Conservation (phyloP, 2,113 vertebrate genomes). For the Limnothrissa miodon region DNA sequence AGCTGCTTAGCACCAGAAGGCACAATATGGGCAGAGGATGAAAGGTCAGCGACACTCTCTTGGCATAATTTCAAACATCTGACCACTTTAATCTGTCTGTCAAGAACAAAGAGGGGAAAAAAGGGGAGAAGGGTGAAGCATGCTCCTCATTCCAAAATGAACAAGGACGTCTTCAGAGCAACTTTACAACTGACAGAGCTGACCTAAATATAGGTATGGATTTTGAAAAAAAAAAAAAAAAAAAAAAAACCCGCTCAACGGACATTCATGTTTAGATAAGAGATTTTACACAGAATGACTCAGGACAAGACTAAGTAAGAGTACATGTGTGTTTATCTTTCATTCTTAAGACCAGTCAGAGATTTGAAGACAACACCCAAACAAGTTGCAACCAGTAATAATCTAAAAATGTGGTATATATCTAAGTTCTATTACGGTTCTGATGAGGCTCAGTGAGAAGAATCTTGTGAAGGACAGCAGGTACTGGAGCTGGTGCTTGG, state of each 20-base stretch:
- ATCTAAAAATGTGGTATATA: not conserved
- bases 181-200: no score
- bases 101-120: not conserved
- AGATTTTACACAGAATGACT: no score
- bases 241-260: no score
- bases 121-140: not conserved
- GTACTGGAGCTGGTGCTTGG: not conserved
- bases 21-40: constrained; percentile 1
- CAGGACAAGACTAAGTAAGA: no score
- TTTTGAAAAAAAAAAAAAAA: no score
- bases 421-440: not conserved
- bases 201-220: no score
- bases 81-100: not conserved
- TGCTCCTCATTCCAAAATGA: no score
- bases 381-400: not conserved
- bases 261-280: no score
- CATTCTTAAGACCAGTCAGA: no score
- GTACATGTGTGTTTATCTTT: no score
- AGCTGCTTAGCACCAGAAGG: constrained; percentile 9
- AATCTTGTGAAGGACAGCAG: not conserved
- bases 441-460: not conserved
- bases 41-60: not conserved
- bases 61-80: not conserved
- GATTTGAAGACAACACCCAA: not conserved
- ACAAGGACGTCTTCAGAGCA: no score